These are phyloP conservation scores for Pachyramphus minor DNA, from an alignment of 2,113 vertebrate species.

Conservation along the genomic window DNA sequence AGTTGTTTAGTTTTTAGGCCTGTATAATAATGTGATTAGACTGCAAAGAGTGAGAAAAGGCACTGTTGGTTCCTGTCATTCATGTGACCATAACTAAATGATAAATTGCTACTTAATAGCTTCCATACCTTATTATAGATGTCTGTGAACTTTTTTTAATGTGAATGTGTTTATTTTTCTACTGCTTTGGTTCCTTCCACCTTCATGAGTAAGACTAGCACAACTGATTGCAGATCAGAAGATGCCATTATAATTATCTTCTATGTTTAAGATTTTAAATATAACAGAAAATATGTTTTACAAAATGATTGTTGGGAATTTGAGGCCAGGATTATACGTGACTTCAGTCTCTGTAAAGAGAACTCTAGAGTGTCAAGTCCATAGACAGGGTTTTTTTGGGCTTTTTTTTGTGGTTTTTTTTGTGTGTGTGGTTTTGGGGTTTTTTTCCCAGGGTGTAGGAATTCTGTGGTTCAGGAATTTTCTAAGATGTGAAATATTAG, in stretches of 20 bases:
- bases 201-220: neutral
- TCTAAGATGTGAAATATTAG: neutral
- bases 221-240: neutral
- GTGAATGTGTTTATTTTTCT: neutral
- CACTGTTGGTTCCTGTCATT: neutral
- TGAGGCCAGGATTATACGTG: neutral
- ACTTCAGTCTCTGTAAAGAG: neutral
- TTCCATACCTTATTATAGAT: neutral
- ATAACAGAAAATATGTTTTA: neutral
- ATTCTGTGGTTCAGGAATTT: neutral
- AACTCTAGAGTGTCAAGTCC: neutral
- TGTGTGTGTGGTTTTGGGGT: no score
- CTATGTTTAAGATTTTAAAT: neutral
- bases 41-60: neutral
- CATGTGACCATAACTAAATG: neutral
- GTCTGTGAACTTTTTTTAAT: fast-evolving
- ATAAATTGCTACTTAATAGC: neutral
- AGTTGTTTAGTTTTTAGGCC: neutral
- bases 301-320: neutral
- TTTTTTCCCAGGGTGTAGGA: no score
- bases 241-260: neutral
- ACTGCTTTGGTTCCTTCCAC: neutral
- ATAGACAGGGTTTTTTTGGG: no score
- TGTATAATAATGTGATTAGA: neutral
- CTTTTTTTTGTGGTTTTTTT: no score